Conservation (phyloP, 2,797 vertebrate genomes). For the Sitta carolinensis region DNA sequence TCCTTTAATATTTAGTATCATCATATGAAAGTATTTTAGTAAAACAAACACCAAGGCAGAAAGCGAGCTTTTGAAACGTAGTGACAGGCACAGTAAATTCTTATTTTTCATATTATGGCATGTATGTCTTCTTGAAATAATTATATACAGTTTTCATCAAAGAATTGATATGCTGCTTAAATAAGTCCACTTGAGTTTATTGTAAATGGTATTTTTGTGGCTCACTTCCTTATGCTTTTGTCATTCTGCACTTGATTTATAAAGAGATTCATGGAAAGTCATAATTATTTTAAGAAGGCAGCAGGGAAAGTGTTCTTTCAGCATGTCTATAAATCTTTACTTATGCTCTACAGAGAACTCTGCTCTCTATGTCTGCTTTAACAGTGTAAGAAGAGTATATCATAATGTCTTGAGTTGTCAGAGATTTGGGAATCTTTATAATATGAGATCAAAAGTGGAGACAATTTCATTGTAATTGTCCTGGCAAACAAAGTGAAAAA, state of each 20-base stretch:
- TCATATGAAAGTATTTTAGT: neutral
- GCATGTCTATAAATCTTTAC: conserved; percentile 78
- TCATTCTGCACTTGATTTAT: conserved; percentile 78
- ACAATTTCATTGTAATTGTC: conserved; percentile 59
- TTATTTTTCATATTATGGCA: conserved; percentile 32
- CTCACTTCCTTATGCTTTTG: conserved; percentile 72
- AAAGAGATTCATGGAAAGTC: conserved; percentile 78
- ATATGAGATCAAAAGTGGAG: conserved; percentile 61
- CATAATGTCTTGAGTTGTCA: conserved; percentile 67
- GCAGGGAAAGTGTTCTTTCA: conserved; percentile 74
- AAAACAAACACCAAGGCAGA: neutral
- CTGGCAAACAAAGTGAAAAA: conserved; percentile 57
- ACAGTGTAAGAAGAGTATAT: conserved; percentile 64
- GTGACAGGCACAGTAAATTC: conserved; percentile 29
- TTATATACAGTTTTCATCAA: conserved; percentile 27
- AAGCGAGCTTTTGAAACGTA: conserved; percentile 19
- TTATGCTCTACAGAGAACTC: conserved; percentile 72
- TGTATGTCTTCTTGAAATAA: conserved; percentile 55
- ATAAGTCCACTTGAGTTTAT: conserved; percentile 40
- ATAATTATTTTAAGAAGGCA: conserved; percentile 81
- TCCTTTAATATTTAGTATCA: neutral
- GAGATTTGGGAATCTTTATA: conserved; percentile 52
- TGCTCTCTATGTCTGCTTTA: conserved; percentile 60
- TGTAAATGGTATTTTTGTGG: conserved; percentile 66
- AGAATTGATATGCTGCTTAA: conserved; percentile 12